Evolutionary conservation across 2,113 vertebrate species (phyloP).

Genomic region (Strigops habroptila): DNA sequence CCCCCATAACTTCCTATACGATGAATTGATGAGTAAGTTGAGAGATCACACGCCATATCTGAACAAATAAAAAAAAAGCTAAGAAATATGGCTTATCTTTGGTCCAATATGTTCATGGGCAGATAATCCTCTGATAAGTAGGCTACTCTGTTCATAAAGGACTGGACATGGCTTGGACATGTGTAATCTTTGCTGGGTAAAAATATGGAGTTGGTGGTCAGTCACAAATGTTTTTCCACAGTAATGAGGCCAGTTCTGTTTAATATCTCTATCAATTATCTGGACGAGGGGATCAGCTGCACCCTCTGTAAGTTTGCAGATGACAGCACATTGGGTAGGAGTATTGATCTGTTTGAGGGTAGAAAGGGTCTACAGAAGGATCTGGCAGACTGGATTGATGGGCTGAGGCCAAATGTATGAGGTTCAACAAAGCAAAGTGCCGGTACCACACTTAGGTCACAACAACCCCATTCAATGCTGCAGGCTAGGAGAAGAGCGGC

Average conservation of each 20-base stretch:
- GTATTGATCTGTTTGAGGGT: not conserved
- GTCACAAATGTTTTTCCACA: not conserved
- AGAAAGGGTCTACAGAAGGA: accelerated
- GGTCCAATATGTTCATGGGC: not conserved
- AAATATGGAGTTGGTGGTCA: not conserved
- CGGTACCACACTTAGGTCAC: not conserved
- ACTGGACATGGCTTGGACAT: not conserved
- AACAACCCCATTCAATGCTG: not conserved
- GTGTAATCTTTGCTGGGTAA: not conserved
- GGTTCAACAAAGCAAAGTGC: not conserved
- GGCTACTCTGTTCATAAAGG: not conserved
- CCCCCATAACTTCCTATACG: not conserved
- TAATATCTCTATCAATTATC: not conserved
- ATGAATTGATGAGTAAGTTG: not conserved
- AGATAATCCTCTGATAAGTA: not conserved
- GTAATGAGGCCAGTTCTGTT: not conserved
- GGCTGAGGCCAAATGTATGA: not conserved
- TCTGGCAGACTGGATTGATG: not conserved
- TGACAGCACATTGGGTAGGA: accelerated
- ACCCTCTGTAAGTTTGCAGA: not conserved
- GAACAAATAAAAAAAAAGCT: not conserved
- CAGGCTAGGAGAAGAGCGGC: too few species aligned
- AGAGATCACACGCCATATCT: not conserved
- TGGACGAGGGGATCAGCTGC: not conserved
- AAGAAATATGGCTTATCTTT: not conserved